Base-by-base conservation (phyloP, 2,888 invertebrate species). In the Coecobrya sp. region DNA sequence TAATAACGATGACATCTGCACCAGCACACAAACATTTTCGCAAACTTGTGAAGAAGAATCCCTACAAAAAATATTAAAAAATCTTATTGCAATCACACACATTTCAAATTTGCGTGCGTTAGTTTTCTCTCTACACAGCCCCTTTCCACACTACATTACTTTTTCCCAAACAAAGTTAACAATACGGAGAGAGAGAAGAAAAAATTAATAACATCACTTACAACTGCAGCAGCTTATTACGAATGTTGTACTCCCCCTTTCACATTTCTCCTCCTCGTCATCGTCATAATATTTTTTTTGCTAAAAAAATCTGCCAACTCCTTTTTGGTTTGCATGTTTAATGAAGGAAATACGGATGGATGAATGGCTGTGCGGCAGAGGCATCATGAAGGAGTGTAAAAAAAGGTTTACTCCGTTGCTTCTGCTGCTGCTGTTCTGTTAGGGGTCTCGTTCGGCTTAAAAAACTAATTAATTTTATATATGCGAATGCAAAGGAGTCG, bases 261-360 rank as follows among this genome's bases (percentile, higher is more conserved):
- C 42, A 3, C 10, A 36, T 36, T 36, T 36, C 68, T 30, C n/a
- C 68, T 30, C 30, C 16, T 68, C 68, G 30, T 27, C 68, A 68
- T 68, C 68, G 10, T 68, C 2, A 68, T 68, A 65, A 65, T 65
- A 68, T 68, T 68, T 30, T n/a, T 68, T 30, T 73, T 10, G 45
- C 73, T 45, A 11, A 65, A 76, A 49, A 25, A 49, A 76, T 76
- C 76, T 76, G 76, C 76, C 49, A 76, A 42, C 42, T 70, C 8
- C 8, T 45, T n/a, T 73, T 11, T 73, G 79, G 36, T 70, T 82
- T 89, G 90, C 90, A 90, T 90, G 90, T 90, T 76, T 90, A 90
- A 86, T 86, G 86, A 91, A 91, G 91, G 91, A 91, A 91, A 79
- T 86, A 91, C 91, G 91, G 91, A 91, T 91, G 91, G 91, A 55